phyloP scores from a whole-genome alignment of 2,797 vertebrate species.

The Silurus lanzhouensis region DNA sequence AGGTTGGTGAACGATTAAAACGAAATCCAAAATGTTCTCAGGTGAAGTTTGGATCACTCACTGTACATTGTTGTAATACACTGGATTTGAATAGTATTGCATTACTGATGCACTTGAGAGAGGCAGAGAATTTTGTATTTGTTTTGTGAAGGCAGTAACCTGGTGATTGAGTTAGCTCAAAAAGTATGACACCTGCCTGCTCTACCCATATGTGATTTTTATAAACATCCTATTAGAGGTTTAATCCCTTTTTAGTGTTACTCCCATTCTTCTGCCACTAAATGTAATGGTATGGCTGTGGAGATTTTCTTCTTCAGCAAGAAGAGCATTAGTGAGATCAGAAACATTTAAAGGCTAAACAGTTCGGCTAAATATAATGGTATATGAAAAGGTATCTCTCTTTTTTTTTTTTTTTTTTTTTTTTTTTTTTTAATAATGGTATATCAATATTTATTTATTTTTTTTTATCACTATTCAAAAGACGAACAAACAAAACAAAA shows the following conservation, averaged over 20 bases:
- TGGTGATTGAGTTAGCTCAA: too few species aligned
- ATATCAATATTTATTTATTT: too few species aligned
- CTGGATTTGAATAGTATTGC: not conserved
- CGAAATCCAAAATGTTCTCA: not conserved
- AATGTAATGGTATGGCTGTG: not conserved
- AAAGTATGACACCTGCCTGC: not conserved
- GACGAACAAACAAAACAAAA: not conserved
- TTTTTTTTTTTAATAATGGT: not conserved
- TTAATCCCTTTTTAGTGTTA: not conserved
- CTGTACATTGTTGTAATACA: not conserved
- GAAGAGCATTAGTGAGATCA: not conserved
- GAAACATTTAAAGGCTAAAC: not conserved
- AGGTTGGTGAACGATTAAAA: constrained; percentile 3
- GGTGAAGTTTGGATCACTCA: not conserved
- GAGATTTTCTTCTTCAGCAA: not conserved
- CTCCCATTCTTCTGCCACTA: not conserved
- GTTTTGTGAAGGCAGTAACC: too few species aligned
- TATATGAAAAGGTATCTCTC: too few species aligned
- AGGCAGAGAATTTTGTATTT: not conserved
- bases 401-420: too few species aligned
- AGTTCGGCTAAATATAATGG: not conserved
- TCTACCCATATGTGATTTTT: not conserved
- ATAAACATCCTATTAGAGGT: not conserved
- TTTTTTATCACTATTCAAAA: not conserved
- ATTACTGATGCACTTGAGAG: not conserved